These are phyloP conservation scores for Sthenelais limicola DNA, from an alignment of 2,888 invertebrate species.

Conservation along the genomic window DNA sequence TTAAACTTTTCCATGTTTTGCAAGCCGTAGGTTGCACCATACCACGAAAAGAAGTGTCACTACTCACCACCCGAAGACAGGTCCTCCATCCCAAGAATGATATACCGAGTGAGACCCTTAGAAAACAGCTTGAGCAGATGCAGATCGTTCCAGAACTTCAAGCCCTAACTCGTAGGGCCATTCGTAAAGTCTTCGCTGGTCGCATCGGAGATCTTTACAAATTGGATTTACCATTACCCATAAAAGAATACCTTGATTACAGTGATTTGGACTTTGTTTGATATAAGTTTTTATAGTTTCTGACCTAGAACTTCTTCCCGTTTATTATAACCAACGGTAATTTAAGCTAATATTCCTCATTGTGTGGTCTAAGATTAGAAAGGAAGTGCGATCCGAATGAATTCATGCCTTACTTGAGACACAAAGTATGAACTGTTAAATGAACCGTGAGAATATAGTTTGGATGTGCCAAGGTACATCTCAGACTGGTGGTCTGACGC, in stretches of 20 bases:
- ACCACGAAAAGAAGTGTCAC: background rate
- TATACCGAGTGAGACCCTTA: background rate
- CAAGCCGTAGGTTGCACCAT: slow-evolving; percentile 5
- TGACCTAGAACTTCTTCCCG: too few relatives aligned
- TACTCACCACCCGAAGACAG: background rate
- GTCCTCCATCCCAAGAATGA: background rate
- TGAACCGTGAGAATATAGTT: too few relatives aligned
- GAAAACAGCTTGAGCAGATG: slow-evolving; percentile 16
- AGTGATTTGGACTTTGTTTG: slow-evolving; percentile 16
- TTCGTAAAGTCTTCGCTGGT: slow-evolving; percentile 15
- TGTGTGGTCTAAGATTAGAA: too few relatives aligned
- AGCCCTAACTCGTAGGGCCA: background rate
- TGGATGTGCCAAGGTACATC: too few relatives aligned
- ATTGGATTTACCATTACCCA: slow-evolving; percentile 14
- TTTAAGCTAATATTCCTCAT: too few relatives aligned
- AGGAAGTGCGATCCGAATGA: too few relatives aligned
- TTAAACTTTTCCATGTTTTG: background rate
- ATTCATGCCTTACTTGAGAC: too few relatives aligned
- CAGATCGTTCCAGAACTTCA: slow-evolving; percentile 3
- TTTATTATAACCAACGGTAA: too few relatives aligned
- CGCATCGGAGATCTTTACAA: slow-evolving; percentile 18
- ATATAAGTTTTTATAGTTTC: too few relatives aligned
- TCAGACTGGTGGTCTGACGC: too few relatives aligned
- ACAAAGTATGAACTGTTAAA: too few relatives aligned
- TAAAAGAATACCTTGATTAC: slow-evolving; percentile 28